Evolutionary conservation across 2,113 vertebrate species (phyloP).

Genomic region (Baryphthengus martii): DNA sequence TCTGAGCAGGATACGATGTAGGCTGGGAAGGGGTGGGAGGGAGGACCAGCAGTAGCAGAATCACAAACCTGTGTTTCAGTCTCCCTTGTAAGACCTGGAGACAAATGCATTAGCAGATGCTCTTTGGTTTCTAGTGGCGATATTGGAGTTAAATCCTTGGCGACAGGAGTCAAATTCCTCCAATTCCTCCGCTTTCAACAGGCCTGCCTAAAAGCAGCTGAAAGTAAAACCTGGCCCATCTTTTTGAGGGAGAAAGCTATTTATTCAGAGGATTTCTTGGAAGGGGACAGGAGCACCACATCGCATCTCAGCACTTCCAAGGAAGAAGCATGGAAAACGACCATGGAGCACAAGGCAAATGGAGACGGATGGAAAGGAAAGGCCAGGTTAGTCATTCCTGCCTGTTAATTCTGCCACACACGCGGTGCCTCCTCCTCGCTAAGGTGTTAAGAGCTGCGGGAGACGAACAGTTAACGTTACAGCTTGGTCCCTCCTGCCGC

Average conservation of each 20-base stretch:
- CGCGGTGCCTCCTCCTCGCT: not conserved
- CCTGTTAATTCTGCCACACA: not conserved
- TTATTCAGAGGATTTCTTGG: not conserved
- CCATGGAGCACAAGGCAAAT: fast-evolving
- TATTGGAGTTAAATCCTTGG: not conserved
- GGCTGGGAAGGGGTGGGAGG: not conserved
- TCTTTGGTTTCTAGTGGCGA: not conserved
- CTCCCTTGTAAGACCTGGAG: not conserved
- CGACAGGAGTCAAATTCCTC: not conserved
- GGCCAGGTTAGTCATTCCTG: not conserved
- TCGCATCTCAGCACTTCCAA: not conserved
- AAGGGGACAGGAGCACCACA: not conserved
- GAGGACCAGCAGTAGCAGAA: not conserved
- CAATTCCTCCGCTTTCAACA: not conserved
- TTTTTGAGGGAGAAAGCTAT: not conserved
- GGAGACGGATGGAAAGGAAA: not conserved
- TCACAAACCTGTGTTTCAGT: not conserved
- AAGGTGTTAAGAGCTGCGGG: not conserved
- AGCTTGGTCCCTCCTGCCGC: not conserved
- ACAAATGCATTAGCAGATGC: not conserved
- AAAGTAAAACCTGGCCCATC: not conserved
- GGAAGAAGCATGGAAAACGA: not conserved
- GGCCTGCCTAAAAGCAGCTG: not conserved
- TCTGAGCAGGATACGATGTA: not conserved
- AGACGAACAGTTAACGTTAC: not conserved